These are phyloP conservation scores for Lipophrys pholis DNA, from an alignment of 2,113 vertebrate genomes.

Conservation along the genomic window DNA sequence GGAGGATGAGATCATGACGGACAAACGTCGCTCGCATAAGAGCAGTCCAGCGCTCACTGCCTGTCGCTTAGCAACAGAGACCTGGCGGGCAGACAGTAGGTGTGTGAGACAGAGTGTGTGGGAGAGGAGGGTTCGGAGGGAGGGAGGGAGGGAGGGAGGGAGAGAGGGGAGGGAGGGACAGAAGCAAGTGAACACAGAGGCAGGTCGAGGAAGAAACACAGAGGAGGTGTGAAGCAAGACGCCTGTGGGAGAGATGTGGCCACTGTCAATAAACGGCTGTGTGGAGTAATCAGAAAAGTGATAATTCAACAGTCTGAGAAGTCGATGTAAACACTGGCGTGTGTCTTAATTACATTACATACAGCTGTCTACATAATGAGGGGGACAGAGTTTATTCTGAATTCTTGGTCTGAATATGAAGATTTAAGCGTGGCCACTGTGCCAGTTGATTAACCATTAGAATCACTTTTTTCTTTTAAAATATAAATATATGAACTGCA, in stretches of 20 bases:
- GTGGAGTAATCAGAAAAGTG: constrained; percentile 24
- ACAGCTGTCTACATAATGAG: neutral
- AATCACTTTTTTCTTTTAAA: too few relatives aligned
- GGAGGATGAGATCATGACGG: constrained; percentile 75
- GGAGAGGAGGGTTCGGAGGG: constrained; percentile 61
- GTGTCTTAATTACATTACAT: neutral
- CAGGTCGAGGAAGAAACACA: constrained; percentile 25
- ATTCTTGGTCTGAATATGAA: neutral
- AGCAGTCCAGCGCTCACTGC: constrained; percentile 79
- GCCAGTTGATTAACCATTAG: too few relatives aligned
- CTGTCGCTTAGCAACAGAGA: constrained; percentile 87
- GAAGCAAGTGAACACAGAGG: constrained; percentile 33
- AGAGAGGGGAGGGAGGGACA: constrained; percentile 49
- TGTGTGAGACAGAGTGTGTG: constrained; percentile 81
- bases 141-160: constrained; percentile 37
- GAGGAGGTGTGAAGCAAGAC: constrained; percentile 23
- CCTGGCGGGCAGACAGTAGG: constrained; percentile 84
- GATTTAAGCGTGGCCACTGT: too few relatives aligned
- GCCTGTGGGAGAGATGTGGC: constrained; percentile 27
- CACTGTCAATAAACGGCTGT: constrained; percentile 20
- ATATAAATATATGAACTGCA: too few relatives aligned
- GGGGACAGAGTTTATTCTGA: constrained; percentile 3
- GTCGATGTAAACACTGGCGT: constrained; percentile 16
- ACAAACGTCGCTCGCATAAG: constrained; percentile 83
- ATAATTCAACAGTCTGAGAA: constrained; percentile 36